These are phyloP conservation scores for Paraplagusia blochii DNA, from an alignment of 2,113 vertebrate species.

Conservation along the genomic window DNA sequence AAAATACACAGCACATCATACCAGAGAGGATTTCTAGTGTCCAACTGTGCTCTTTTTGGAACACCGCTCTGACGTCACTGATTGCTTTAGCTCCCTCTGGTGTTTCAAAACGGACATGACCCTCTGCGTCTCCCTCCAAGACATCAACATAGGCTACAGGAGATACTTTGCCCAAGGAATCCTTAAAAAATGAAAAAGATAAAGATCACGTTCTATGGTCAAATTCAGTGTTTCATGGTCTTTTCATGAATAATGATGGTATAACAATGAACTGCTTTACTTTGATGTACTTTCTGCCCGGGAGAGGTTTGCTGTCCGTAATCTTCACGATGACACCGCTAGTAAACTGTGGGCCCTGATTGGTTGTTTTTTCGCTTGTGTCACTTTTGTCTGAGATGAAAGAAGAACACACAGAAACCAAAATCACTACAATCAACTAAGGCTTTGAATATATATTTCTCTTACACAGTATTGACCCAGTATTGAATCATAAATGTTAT, in stretches of 20 bases:
- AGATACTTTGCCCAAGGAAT: constrained; percentile 78
- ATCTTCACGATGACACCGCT: constrained; percentile 94
- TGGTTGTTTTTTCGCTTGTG: constrained; percentile 63
- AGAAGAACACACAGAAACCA: not conserved
- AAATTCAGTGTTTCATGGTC: not conserved
- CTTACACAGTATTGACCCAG: no score
- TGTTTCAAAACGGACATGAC: constrained; percentile 83
- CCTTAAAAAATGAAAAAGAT: constrained; percentile 63
- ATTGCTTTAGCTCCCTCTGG: constrained; percentile 83
- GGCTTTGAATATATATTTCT: no score
- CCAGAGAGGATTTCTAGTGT: constrained; percentile 86
- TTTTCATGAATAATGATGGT: no score
- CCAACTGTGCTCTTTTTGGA: constrained; percentile 86
- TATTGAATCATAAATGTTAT: no score
- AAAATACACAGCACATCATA: constrained; percentile 48
- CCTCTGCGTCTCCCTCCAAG: constrained; percentile 89
- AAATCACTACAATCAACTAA: not conserved
- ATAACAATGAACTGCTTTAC: constrained; percentile 57
- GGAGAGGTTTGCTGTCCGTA: constrained; percentile 81
- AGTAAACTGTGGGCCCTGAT: constrained; percentile 84
- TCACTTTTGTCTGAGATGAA: constrained; percentile 47
- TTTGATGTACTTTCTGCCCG: constrained; percentile 84
- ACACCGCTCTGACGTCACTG: constrained; percentile 65
- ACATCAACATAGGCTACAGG: constrained; percentile 90
- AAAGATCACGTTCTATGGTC: not conserved